phyloP scores from a whole-genome alignment of 2,797 vertebrate species.

The Pipistrellus pygmaeus region DNA sequence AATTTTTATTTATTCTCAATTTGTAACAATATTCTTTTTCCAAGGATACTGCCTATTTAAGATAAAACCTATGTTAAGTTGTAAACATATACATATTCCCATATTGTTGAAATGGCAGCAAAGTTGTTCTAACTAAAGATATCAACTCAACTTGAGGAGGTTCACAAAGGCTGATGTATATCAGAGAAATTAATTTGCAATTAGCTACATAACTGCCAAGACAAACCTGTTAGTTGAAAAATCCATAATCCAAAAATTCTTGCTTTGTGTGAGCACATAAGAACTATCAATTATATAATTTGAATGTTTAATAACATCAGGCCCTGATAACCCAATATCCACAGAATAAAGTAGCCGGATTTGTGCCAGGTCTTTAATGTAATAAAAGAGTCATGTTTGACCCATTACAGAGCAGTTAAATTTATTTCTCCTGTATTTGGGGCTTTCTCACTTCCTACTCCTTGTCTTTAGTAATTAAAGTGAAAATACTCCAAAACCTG shows the following conservation, averaged over 20 bases:
- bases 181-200: background rate
- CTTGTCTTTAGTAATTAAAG: constrained; percentile 73
- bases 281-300: background rate
- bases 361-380: background rate
- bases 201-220: background rate
- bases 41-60: background rate
- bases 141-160: background rate
- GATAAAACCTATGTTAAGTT: background rate
- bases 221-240: background rate
- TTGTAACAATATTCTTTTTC: background rate
- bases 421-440: constrained; percentile 70
- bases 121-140: background rate
- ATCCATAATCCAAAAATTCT: constrained; percentile 13
- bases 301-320: background rate
- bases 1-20: background rate
- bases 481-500: constrained; percentile 74
- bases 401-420: background rate
- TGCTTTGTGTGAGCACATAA: background rate
- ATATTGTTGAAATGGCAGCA: background rate
- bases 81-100: background rate
- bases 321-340: background rate
- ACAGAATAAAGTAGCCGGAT: background rate
- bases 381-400: background rate
- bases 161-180: background rate
- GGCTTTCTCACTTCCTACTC: constrained; percentile 60